A percentile compares a stretch with the other conserved stretches of the same genome.
These are phyloP conservation scores for Drosophila buzzatii DNA, from an alignment of 2,888 invertebrate genomes.

Conservation along the genomic window DNA sequence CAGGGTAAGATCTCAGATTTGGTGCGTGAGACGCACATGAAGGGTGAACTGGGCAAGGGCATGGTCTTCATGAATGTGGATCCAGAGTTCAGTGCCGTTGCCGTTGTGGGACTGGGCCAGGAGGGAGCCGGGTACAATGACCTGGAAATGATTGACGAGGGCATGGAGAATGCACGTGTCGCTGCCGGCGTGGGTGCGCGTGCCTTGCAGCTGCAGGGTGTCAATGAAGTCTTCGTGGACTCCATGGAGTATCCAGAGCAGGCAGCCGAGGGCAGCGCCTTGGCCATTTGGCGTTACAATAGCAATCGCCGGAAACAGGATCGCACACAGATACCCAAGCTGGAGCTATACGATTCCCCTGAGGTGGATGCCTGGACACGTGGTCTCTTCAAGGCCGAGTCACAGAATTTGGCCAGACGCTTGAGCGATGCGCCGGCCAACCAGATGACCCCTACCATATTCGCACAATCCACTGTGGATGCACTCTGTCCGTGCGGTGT, in stretches of 20 bases:
- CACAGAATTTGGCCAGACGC: constrained; percentile 90
- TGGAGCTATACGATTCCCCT: constrained; percentile 86
- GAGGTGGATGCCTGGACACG: constrained; percentile 87
- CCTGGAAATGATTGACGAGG: constrained; percentile 89
- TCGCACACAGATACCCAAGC: constrained; percentile 85
- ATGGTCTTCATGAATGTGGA: constrained; percentile 88
- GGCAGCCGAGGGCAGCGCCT: constrained; percentile 88
- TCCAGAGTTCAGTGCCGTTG: constrained; percentile 87
- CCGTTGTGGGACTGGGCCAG: constrained; percentile 89
- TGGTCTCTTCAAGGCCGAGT: constrained; percentile 89
- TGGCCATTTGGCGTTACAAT: constrained; percentile 88
- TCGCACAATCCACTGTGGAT: constrained; percentile 89
- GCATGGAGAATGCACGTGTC: constrained; percentile 88
- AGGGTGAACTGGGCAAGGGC: constrained; percentile 80
- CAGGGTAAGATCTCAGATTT: constrained; percentile 85
- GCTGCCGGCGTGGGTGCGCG: constrained; percentile 88
- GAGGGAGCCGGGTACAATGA: constrained; percentile 88
- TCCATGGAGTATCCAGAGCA: constrained; percentile 88
- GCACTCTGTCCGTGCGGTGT: constrained; percentile 88
- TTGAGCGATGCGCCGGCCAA: constrained; percentile 91
- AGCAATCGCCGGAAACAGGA: constrained; percentile 87
- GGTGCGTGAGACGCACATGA: constrained; percentile 84
- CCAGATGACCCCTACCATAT: constrained; percentile 90
- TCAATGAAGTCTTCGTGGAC: constrained; percentile 87
- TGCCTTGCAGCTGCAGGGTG: constrained; percentile 85